A percentile compares a stretch with the other conserved stretches of the same genome.
phyloP scores from a whole-genome alignment of 2,888 invertebrate genomes.

The Dynastes maya region DNA sequence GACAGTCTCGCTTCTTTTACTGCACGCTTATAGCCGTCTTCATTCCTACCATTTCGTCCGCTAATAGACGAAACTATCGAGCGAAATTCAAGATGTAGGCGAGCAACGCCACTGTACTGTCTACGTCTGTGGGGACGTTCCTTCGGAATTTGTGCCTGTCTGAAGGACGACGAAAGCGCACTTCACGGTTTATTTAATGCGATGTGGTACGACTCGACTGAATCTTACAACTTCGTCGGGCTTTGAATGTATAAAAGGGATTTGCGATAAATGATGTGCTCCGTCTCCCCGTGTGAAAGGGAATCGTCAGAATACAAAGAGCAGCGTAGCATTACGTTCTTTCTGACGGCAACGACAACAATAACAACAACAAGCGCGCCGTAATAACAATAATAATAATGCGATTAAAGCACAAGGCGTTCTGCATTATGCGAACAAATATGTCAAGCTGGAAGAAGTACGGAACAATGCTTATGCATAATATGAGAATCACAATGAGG shows the following conservation, averaged over 20 bases:
- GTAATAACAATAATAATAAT: conserved; percentile 26
- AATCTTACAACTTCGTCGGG: conserved; percentile 34
- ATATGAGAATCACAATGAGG: conserved; percentile 1
- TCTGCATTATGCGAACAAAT: conserved; percentile 11
- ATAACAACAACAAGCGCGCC: background rate
- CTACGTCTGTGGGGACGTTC: conserved; percentile 16
- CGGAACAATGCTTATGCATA: background rate
- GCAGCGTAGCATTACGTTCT: background rate
- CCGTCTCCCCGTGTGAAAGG: conserved; percentile 15
- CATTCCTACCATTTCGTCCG: conserved; percentile 12
- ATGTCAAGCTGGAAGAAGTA: background rate
- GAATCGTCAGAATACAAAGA: background rate
- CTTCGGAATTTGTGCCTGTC: background rate
- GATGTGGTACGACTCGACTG: conserved; percentile 19
- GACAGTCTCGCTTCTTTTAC: background rate
- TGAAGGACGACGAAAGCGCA: conserved; percentile 30
- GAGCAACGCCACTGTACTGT: background rate
- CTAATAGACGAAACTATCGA: conserved; percentile 33
- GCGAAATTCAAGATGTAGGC: conserved; percentile 1
- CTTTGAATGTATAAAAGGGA: conserved; percentile 20
- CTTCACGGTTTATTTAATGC: conserved; percentile 42
- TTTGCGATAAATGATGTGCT: conserved; percentile 21
- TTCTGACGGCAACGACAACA: background rate
- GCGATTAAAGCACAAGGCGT: conserved; percentile 9
- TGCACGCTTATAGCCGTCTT: background rate